Conservation (phyloP, 2,797 vertebrate genomes). For the Salmo trutta region DNA sequence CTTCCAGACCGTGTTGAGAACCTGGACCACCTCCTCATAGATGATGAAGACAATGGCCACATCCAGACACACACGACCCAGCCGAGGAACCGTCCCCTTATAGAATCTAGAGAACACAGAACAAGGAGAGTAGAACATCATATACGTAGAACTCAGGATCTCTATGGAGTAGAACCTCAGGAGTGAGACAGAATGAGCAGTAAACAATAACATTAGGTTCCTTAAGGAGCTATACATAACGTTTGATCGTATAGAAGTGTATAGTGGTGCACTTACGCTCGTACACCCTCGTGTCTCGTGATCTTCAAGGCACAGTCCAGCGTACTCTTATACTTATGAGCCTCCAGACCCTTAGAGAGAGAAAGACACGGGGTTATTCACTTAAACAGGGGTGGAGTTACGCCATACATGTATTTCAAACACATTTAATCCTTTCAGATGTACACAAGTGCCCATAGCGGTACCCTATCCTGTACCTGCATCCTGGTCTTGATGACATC, state of each 20-base stretch:
- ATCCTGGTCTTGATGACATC: conserved; percentile 96
- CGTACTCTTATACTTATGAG: conserved; percentile 92
- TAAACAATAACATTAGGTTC: too few species aligned
- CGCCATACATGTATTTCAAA: neutral
- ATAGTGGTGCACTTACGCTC: conserved; percentile 82
- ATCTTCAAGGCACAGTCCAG: conserved; percentile 89
- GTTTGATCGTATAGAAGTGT: neutral
- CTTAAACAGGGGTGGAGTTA: neutral
- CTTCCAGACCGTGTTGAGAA: conserved; percentile 91
- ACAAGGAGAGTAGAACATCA: neutral
- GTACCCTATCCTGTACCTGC: conserved; percentile 77
- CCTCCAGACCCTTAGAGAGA: conserved; percentile 84
- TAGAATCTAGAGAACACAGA: conserved; percentile 81
- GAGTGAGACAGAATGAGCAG: neutral
- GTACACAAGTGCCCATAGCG: neutral
- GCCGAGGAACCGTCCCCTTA: conserved; percentile 91
- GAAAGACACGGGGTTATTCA: neutral
- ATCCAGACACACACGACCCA: conserved; percentile 90
- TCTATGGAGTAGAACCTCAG: too few species aligned
- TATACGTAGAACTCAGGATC: too few species aligned
- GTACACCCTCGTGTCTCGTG: conserved; percentile 85
- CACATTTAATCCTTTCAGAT: neutral
- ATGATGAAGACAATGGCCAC: conserved; percentile 96
- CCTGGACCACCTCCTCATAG: conserved; percentile 94
- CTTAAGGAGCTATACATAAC: neutral